phyloP scores from a whole-genome alignment of 2,888 invertebrate species.

The Beris chalybata region DNA sequence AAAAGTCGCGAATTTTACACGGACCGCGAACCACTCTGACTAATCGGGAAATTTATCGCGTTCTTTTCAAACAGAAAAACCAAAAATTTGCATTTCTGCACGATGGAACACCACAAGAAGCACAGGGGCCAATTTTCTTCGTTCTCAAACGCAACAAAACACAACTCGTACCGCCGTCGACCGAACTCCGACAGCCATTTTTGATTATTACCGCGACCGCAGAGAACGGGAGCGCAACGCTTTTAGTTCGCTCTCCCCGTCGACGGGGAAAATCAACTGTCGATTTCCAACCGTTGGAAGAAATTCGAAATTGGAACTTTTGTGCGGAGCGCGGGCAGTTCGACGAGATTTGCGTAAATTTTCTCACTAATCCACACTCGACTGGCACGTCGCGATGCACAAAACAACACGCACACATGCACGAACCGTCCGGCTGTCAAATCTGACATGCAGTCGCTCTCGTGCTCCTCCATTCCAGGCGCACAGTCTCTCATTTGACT shows the following conservation, averaged over 20 bases:
- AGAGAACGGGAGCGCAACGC: too few species aligned
- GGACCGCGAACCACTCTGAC: background rate
- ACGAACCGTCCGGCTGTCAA: slow-evolving; percentile 12
- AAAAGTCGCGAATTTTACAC: background rate
- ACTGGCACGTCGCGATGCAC: background rate
- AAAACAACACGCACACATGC: slow-evolving; percentile 18
- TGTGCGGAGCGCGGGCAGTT: too few species aligned
- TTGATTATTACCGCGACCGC: background rate
- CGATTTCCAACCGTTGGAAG: too few species aligned
- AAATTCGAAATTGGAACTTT: too few species aligned
- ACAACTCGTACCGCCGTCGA: slow-evolving; percentile 31
- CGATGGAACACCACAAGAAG: background rate
- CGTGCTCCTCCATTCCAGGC: background rate
- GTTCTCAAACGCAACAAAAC: slow-evolving; percentile 19
- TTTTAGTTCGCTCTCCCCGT: too few species aligned
- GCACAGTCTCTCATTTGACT: background rate
- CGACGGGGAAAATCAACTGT: too few species aligned
- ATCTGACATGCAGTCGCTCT: background rate
- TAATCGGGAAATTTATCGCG: background rate
- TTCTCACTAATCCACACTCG: too few species aligned
- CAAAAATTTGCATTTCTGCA: slow-evolving; percentile 1
- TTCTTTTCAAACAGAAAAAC: background rate
- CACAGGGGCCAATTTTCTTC: too few species aligned
- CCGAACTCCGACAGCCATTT: slow-evolving; percentile 24
- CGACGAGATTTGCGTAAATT: too few species aligned